These are phyloP conservation scores for Mythimna vitellina DNA, from an alignment of 2,888 invertebrate genomes.

Conservation along the genomic window DNA sequence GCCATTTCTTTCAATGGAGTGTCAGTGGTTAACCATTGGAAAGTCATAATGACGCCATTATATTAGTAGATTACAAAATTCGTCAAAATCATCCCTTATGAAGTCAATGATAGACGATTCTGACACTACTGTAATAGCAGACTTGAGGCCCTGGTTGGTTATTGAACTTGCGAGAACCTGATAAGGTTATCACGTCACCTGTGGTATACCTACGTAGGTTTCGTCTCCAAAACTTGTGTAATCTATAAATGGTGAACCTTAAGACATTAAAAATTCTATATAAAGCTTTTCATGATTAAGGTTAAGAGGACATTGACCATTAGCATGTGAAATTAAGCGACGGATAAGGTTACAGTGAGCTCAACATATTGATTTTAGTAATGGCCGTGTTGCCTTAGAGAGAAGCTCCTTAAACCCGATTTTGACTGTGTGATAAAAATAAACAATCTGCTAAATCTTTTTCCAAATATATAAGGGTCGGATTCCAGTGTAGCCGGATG, in stretches of 20 bases:
- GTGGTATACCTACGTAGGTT: not conserved
- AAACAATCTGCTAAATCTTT: not conserved
- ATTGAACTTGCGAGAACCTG: not conserved
- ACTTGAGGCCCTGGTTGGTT: too few relatives aligned
- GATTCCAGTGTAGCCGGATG: not conserved
- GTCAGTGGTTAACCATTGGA: too few relatives aligned
- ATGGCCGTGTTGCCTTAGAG: conserved; percentile 27
- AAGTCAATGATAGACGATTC: too few relatives aligned
- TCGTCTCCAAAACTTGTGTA: conserved; percentile 6
- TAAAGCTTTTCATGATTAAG: conserved; percentile 51
- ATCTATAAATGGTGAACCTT: conserved; percentile 13
- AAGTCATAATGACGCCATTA: too few relatives aligned
- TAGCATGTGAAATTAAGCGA: conserved; percentile 37
- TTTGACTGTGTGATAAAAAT: conserved; percentile 31
- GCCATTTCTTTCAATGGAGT: too few relatives aligned
- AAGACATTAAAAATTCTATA: conserved; percentile 30
- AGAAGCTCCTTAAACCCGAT: conserved; percentile 29
- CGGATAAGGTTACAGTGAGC: conserved; percentile 53
- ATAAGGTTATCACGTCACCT: too few relatives aligned
- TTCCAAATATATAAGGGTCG: not conserved
- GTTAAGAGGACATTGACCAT: conserved; percentile 48
- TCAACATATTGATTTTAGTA: conserved; percentile 54
- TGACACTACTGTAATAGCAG: too few relatives aligned
- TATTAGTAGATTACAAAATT: too few relatives aligned
- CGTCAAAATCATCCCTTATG: too few relatives aligned